Evolutionary conservation across 2,113 vertebrate genomes (phyloP).

Genomic region (Entosphenus tridentatus): DNA sequence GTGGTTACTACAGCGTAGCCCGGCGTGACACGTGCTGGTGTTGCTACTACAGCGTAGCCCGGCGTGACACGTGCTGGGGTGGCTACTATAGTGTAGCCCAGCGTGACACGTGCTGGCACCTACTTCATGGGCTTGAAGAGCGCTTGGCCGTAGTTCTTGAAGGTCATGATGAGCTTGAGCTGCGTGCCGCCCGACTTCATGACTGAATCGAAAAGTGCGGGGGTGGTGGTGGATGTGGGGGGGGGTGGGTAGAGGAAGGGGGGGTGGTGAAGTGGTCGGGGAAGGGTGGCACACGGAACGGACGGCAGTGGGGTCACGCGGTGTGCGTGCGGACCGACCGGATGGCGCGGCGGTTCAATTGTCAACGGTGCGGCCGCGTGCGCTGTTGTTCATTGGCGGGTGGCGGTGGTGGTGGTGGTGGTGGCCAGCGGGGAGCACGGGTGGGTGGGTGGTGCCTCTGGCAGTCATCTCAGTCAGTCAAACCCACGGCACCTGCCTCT

Average conservation of each 20-base stretch:
- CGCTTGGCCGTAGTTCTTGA: slow-evolving; percentile 94
- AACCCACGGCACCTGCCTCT: too few relatives aligned
- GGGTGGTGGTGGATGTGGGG: not conserved
- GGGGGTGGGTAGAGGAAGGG: not conserved
- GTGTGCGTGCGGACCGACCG: not conserved
- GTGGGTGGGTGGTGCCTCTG: too few relatives aligned
- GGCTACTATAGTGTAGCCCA: not conserved
- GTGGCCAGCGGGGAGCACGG: not conserved
- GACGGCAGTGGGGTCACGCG: not conserved
- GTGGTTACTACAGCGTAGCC: too few relatives aligned
- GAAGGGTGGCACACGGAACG: not conserved
- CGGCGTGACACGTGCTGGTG: too few relatives aligned
- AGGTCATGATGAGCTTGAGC: slow-evolving; percentile 95
- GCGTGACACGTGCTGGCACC: slow-evolving; percentile 18
- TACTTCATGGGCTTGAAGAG: slow-evolving; percentile 99
- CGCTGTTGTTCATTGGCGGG: too few relatives aligned
- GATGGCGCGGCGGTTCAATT: too few relatives aligned
- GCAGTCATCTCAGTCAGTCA: too few relatives aligned
- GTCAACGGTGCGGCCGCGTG: too few relatives aligned
- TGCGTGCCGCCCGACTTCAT: slow-evolving; percentile 99
- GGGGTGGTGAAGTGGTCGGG: not conserved
- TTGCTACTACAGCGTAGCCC: too few relatives aligned
- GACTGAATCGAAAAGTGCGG: slow-evolving; percentile 24
- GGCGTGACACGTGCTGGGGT: too few relatives aligned
- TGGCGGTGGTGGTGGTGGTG: not conserved